Percentiles rank a stretch among this genome's conserved stretches.
phyloP scores from a whole-genome alignment of 2,113 vertebrate species.

The Rhea americana region DNA sequence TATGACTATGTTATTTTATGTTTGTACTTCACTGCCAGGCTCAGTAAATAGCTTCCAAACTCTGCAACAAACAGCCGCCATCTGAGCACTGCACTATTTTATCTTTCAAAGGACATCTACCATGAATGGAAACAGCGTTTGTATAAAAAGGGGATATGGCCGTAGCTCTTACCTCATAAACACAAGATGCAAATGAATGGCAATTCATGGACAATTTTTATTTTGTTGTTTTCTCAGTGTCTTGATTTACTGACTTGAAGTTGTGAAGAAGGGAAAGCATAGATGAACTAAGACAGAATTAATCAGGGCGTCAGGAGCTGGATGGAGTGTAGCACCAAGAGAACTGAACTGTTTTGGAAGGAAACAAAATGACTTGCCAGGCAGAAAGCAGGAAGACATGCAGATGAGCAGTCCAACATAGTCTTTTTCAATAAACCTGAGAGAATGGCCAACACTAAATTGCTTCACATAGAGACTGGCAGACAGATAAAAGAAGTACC shows the following conservation, averaged over 20 bases:
- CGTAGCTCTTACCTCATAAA: background rate
- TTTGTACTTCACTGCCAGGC: background rate
- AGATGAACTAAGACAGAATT: background rate
- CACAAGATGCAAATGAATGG: background rate
- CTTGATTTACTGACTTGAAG: background rate
- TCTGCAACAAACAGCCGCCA: background rate
- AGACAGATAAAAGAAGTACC: background rate
- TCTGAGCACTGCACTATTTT: background rate
- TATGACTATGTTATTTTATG: background rate
- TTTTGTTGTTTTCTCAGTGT: background rate
- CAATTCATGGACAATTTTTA: background rate
- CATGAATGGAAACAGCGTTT: background rate
- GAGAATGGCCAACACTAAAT: background rate
- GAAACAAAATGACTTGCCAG: background rate
- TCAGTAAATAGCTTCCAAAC: background rate
- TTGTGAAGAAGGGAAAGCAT: background rate
- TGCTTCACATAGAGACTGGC: background rate
- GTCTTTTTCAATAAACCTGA: conserved; percentile 16
- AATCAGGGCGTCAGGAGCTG: background rate
- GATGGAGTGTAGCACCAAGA: background rate
- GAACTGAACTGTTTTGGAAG: background rate
- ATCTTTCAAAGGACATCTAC: background rate
- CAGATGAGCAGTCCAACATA: background rate
- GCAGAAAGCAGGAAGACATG: background rate
- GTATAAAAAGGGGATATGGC: background rate